Base-by-base conservation (phyloP, 92 coral and sea anemone genomes). In the Scolanthus callimorphus region DNA sequence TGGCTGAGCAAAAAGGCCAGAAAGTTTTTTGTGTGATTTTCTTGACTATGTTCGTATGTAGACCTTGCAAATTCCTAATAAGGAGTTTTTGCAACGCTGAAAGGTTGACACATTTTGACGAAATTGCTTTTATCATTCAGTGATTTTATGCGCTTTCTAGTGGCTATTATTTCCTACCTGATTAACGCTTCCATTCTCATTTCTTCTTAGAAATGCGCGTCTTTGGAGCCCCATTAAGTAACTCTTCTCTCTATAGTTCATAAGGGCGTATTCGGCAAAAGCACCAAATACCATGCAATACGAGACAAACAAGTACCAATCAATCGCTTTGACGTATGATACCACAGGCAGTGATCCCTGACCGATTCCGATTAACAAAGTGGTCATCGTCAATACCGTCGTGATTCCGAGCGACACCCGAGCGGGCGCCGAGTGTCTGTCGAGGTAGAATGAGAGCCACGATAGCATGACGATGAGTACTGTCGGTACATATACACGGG, bases 371-470 rank as follows among this genome's bases (percentile, higher is more conserved):
- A 90, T 86, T 17, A 85, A 62, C 44, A 90, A 62, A 2, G 97
- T 90, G 2, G 97, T 90, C 97, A 90, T 90, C 13, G 97, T 90
- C 17, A 90, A 70, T 9, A 90, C 91, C 17, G 97, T 90, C 57
- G 97, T 85, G 60, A 90, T 90, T 31, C 97, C 97, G 78, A 90
- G 90, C 0, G 92, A 75, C 17, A 90, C 89, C 41, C 97, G 88
- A 76, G 97, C 97, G 29, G 97, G 97, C 2, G 92, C 89, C 78
- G 89, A 85, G 51, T 73, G 82, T 41, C 83, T 82, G 61, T 90
- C 97, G 71, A 90, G 67, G 78, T 69, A 90, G 59, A 90, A 85
- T 0, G 97, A 90, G 2, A 90, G 54, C 97, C 97, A 90, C 51
- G 97, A 90, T 17, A 90, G 50, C 49, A 80, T 51, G 26, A 85